Evolutionary conservation across 2,113 vertebrate genomes (phyloP), one percentile per base, ranked within the genome.

Genomic region (Acrocephalus arundinaceus): DNA sequence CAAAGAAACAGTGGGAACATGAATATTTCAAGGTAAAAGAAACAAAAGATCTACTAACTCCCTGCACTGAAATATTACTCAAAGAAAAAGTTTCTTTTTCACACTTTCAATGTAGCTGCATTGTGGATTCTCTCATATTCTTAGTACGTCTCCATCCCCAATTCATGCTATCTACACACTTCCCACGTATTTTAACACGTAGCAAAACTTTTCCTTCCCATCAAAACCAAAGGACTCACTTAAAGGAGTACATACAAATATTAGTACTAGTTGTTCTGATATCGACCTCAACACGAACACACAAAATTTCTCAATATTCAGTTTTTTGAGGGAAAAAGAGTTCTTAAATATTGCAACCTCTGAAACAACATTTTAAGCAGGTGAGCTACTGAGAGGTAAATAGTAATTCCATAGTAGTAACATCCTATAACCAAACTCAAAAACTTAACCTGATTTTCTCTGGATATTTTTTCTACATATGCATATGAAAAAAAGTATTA

Each of bases 171-270:
- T 13, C 37, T 61, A 20, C 37, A 59, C 7, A 72, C 10, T 6
- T 45, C 7, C 17, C 52, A 85, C 4, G 2, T 24, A 79, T 45
- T 78, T 65, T 49, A 57, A 67, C 16, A 63, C 0, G 0, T 14
- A 17, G n/a, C 22, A 83, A 87, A 65, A 12, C 2, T 57, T 16
- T 85, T 78, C 21, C 24, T 93, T 78, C 48, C 49, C 17, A 85
- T 39, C 57, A 43, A 79, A 70, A 68, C 51, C 58, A 4, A 82
- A 35, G 11, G 11, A 24, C 15, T 59, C 11, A 18, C 28, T 71
- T 48, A 8, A 52, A 68, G 24, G 12, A 49, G 5, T 28, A 70
- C 6, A 55, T 8, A 41, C 3, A 67, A 31, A 59, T 75, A 68
- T 35, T 75, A 28, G 31, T 22, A 65, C 21, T 35, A 39, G 24